phyloP scores from a whole-genome alignment of 2,797 vertebrate species.

The Muscicapa striata region DNA sequence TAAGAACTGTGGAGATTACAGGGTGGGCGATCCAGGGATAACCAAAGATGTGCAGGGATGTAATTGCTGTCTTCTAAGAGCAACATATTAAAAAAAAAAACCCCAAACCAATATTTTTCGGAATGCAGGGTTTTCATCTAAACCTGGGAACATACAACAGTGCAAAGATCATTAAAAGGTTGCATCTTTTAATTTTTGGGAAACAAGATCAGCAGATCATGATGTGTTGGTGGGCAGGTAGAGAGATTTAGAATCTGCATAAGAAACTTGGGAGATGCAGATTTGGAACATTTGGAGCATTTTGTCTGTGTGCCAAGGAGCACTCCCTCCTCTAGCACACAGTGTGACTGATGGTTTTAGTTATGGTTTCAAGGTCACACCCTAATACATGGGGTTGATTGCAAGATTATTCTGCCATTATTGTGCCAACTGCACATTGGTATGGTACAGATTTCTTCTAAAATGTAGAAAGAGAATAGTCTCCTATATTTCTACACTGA shows the following conservation, averaged over 20 bases:
- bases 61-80: background rate
- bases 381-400: background rate
- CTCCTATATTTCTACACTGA: background rate
- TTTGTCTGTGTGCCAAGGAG: background rate
- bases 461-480: background rate
- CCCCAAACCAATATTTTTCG: background rate
- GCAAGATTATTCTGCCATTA: background rate
- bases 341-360: background rate
- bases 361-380: background rate
- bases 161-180: background rate
- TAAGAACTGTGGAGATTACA: background rate
- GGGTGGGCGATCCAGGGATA: background rate
- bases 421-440: background rate
- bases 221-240: background rate
- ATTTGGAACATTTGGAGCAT: background rate
- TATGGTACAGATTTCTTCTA: background rate
- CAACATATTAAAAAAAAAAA: background rate
- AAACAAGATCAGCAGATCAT: background rate
- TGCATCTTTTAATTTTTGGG: background rate
- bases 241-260: background rate
- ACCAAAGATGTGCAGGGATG: background rate
- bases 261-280: fast-evolving
- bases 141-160: background rate
- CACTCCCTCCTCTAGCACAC: background rate
- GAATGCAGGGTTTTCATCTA: background rate